Percentiles rank a stretch among this genome's conserved stretches.
Conservation (phyloP, 2,113 vertebrate species). For the Phylloscopus whistleri region DNA sequence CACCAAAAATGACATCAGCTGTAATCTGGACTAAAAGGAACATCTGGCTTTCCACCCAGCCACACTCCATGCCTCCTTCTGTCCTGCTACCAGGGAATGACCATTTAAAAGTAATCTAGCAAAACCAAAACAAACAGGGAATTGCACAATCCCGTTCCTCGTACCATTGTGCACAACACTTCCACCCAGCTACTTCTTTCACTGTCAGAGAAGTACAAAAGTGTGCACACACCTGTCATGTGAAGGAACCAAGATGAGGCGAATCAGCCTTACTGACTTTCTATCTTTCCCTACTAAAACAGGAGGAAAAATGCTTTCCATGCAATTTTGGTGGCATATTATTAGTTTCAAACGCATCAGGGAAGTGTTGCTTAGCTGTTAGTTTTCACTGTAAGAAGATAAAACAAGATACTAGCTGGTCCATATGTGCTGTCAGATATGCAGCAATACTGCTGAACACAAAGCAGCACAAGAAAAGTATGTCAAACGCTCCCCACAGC, state of each 20-base stretch:
- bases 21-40: neutral
- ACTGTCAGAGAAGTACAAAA: rapidly evolving
- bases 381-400: neutral
- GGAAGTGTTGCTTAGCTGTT: neutral
- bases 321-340: neutral
- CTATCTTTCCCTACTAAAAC: neutral
- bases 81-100: neutral
- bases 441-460: neutral
- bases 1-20: neutral
- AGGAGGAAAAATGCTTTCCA: neutral
- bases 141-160: neutral
- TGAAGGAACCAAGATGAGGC: neutral
- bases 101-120: neutral
- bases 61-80: neutral
- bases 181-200: neutral
- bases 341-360: neutral
- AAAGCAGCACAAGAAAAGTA: neutral
- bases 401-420: neutral
- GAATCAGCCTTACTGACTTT: neutral
- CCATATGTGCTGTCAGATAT: constrained; percentile 23
- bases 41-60: neutral
- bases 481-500: neutral
- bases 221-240: neutral
- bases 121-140: neutral
- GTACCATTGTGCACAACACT: neutral